A percentile compares a stretch with the other conserved stretches of the same genome.
phyloP scores from a whole-genome alignment of 2,888 invertebrate species.

The Caenorhabditis sp. region DNA sequence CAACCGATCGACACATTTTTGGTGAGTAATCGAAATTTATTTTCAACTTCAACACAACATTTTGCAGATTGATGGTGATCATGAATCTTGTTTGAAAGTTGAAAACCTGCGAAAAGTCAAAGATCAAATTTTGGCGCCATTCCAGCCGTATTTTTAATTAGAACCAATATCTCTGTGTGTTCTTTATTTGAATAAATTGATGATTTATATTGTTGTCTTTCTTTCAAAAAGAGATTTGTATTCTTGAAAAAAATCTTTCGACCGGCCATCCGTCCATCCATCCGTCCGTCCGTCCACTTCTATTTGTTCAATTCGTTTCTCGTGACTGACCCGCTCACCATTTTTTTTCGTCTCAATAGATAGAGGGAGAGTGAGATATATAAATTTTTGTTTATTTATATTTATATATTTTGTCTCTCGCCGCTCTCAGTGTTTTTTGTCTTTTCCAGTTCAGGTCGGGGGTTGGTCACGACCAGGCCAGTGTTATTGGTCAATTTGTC shows the following conservation, averaged over 20 bases:
- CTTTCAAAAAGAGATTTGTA: not conserved
- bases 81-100: constrained; percentile 56
- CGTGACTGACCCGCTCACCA: not conserved
- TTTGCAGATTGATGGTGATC: constrained; percentile 57
- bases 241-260: not conserved
- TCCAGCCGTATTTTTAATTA: constrained; percentile 32
- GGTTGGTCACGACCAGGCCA: not conserved
- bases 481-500: not conserved
- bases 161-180: too few species aligned
- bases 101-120: constrained; percentile 53
- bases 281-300: not conserved
- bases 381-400: not conserved
- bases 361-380: not conserved
- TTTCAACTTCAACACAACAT: not conserved
- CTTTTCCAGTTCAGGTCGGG: not conserved
- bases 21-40: constrained; percentile 15
- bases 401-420: not conserved
- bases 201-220: constrained; percentile 5
- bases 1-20: constrained; percentile 41
- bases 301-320: not conserved
- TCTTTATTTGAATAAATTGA: not conserved
- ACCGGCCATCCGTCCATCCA: not conserved
- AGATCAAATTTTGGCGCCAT: constrained; percentile 30
- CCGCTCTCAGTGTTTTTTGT: not conserved
- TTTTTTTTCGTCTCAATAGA: not conserved